These are phyloP conservation scores for Corvus hawaiiensis DNA, from an alignment of 2,113 vertebrate genomes.

Conservation along the genomic window DNA sequence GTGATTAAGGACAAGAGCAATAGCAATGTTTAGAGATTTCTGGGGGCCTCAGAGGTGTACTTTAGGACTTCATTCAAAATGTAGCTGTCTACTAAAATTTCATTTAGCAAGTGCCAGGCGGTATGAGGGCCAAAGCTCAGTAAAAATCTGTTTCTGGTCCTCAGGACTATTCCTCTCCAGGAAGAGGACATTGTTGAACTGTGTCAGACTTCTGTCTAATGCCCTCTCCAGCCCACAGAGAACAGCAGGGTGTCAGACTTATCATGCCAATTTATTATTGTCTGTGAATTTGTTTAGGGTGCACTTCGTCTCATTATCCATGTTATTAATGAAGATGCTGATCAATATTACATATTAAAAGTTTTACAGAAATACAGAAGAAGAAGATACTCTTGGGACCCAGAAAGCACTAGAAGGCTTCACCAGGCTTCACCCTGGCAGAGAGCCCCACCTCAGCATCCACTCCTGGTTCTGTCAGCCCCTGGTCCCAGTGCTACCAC, in stretches of 20 bases:
- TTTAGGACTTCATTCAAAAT: background rate
- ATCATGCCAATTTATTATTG: background rate
- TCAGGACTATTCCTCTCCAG: background rate
- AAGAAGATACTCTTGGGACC: fast-evolving
- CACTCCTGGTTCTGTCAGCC: fast-evolving
- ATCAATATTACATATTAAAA: background rate
- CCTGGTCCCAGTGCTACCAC: fast-evolving
- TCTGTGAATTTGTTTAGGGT: background rate
- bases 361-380: background rate
- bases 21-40: background rate
- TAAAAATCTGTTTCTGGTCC: background rate
- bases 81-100: background rate
- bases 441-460: background rate
- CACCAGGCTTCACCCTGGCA: background rate
- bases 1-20: background rate
- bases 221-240: background rate
- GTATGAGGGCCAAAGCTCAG: background rate
- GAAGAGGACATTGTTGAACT: background rate
- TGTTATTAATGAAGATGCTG: background rate
- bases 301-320: no score
- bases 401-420: fast-evolving
- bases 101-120: background rate
- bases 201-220: background rate
- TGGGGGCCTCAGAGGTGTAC: background rate
- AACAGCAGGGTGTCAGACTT: background rate